A percentile compares a stretch with the other conserved stretches of the same genome.
Evolutionary conservation across 2,113 vertebrate genomes (phyloP).

Genomic region (Hiodon tergisus): DNA sequence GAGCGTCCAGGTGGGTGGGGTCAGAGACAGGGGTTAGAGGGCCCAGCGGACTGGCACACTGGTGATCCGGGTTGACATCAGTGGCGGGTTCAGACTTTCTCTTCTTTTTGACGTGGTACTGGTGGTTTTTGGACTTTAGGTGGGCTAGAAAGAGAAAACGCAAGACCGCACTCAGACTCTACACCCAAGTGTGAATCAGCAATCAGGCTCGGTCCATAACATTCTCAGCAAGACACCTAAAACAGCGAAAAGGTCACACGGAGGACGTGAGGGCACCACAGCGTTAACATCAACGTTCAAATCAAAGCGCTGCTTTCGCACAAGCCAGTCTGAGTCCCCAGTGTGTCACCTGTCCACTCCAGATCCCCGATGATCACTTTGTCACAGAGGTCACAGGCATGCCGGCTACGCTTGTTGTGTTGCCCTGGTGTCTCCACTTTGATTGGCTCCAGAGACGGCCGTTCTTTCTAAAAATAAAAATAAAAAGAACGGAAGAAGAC

Average conservation of each 20-base stretch:
- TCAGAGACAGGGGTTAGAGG: slow-evolving; percentile 21
- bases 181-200: background rate
- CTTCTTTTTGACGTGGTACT: slow-evolving; percentile 75
- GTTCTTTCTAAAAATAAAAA: slow-evolving; percentile 56
- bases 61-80: slow-evolving; percentile 9
- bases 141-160: slow-evolving; percentile 67
- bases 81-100: slow-evolving; percentile 52
- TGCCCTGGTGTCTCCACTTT: slow-evolving; percentile 45
- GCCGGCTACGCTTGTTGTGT: slow-evolving; percentile 72
- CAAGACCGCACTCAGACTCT: background rate
- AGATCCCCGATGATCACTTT: slow-evolving; percentile 87
- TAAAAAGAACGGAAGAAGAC: background rate
- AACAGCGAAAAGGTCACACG: background rate
- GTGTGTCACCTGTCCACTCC: slow-evolving; percentile 82
- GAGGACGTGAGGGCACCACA: background rate
- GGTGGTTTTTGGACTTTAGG: slow-evolving; percentile 83
- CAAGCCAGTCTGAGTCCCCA: background rate
- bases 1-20: background rate
- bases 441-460: slow-evolving; percentile 67
- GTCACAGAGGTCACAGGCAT: slow-evolving; percentile 73
- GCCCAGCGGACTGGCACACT: slow-evolving; percentile 8
- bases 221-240: no score
- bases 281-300: background rate
- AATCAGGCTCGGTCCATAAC: no score
- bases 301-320: no score